Evolutionary conservation across 2,797 vertebrate species (phyloP).

Genomic region (Macroramphosus scolopax): DNA sequence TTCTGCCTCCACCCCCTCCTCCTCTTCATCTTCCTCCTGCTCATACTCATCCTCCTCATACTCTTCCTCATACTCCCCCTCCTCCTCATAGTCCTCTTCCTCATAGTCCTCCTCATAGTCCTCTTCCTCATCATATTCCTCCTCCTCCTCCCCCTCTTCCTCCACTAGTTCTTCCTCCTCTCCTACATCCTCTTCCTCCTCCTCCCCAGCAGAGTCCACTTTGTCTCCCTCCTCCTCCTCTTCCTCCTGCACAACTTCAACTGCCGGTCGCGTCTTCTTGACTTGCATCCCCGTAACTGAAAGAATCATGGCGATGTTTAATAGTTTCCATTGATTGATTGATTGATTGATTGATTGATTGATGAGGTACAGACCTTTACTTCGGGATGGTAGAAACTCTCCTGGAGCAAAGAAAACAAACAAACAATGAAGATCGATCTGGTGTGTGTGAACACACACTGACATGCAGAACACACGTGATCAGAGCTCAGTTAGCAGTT

Average conservation of each 20-base stretch:
- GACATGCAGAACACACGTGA: no score
- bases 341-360: no score
- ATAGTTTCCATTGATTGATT: no score
- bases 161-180: conserved; percentile 1
- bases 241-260: conserved; percentile 48
- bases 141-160: neutral
- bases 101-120: neutral
- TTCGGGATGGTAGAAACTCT: conserved; percentile 78
- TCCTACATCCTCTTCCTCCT: conserved; percentile 3
- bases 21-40: neutral
- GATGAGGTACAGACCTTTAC: conserved; percentile 79
- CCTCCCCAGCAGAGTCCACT: no score
- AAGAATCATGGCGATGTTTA: no score
- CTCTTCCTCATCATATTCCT: neutral
- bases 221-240: no score
- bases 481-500: neutral
- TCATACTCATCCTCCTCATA: conserved; percentile 1
- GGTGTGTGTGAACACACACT: no score
- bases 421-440: no score
- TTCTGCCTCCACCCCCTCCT: neutral
- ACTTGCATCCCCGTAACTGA: conserved; percentile 69
- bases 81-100: neutral
- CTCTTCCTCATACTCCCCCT: neutral
- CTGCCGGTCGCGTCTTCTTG: conserved; percentile 33
- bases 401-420: conserved; percentile 56